Conservation (phyloP, 2,888 invertebrate species). For the Stenurella melanura region DNA sequence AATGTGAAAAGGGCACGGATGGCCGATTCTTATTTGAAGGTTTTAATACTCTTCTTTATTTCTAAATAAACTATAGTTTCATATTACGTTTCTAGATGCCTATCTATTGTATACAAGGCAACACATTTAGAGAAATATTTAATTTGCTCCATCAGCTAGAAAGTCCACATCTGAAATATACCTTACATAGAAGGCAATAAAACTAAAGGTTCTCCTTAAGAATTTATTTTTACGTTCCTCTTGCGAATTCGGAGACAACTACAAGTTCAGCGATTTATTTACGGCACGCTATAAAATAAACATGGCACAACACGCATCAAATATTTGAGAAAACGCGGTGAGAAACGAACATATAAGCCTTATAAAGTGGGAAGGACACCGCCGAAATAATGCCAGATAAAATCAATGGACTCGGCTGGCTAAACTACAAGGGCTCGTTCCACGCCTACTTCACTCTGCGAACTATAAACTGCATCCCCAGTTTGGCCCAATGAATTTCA, state of each 20-base stretch:
- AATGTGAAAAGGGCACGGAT: too few relatives aligned
- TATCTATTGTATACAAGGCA: not conserved
- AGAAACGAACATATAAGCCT: conserved; percentile 51
- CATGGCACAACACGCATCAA: conserved; percentile 56
- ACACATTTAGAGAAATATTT: not conserved
- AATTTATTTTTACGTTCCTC: conserved; percentile 42
- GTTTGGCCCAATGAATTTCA: conserved; percentile 34
- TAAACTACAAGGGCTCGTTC: conserved; percentile 31
- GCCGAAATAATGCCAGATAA: conserved; percentile 50
- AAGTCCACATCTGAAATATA: not conserved
- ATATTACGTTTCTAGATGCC: too few relatives aligned
- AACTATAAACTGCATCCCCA: conserved; percentile 32
- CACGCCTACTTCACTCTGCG: conserved; percentile 35
- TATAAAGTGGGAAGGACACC: conserved; percentile 50
- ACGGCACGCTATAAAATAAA: conserved; percentile 55
- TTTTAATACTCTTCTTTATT: too few relatives aligned
- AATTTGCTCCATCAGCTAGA: conserved; percentile 5
- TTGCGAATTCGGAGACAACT: conserved; percentile 52
- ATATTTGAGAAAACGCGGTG: conserved; percentile 55
- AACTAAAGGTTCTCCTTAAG: conserved; percentile 34
- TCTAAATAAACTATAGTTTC: too few relatives aligned
- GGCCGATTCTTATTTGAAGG: too few relatives aligned
- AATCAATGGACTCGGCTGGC: conserved; percentile 49
- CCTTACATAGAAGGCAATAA: conserved; percentile 18
- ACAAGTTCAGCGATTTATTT: conserved; percentile 56